Evolutionary conservation across 2,888 invertebrate genomes (phyloP).

Genomic region (Arctia plantaginis): DNA sequence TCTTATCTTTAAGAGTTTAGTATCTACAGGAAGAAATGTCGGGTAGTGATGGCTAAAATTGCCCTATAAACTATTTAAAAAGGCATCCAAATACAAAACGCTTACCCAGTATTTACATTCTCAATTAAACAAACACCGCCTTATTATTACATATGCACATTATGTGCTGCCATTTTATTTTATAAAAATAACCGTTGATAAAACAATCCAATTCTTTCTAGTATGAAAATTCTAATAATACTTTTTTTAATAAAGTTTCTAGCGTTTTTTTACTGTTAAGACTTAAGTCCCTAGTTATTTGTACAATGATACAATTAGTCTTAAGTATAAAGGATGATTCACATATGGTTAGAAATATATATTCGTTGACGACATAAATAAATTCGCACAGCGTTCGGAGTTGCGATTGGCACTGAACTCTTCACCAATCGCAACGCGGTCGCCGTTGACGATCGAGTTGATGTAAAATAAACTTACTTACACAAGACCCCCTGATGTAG

Average conservation of each 20-base stretch:
- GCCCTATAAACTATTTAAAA: constrained; percentile 35
- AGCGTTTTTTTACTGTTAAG: background rate
- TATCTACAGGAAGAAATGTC: background rate
- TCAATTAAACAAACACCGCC: background rate
- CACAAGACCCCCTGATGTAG: background rate
- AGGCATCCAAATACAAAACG: constrained; percentile 47
- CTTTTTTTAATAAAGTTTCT: background rate
- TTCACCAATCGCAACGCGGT: background rate
- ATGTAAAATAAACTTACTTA: background rate
- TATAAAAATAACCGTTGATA: background rate
- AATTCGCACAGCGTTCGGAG: background rate
- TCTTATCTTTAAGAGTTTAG: background rate
- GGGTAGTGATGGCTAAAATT: background rate
- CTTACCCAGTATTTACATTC: background rate
- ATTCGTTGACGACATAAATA: background rate
- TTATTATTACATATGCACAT: constrained; percentile 10
- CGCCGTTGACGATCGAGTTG: background rate
- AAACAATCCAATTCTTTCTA: background rate
- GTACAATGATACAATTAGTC: background rate
- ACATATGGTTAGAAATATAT: background rate
- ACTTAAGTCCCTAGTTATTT: background rate
- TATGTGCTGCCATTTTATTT: background rate
- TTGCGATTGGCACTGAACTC: background rate
- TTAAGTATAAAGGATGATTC: background rate
- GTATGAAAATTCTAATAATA: background rate